Evolutionary conservation across 1,140 invertebrate genomes (phyloP), one percentile per base, ranked within the genome.

Genomic region (Drosophila repletoides): DNA sequence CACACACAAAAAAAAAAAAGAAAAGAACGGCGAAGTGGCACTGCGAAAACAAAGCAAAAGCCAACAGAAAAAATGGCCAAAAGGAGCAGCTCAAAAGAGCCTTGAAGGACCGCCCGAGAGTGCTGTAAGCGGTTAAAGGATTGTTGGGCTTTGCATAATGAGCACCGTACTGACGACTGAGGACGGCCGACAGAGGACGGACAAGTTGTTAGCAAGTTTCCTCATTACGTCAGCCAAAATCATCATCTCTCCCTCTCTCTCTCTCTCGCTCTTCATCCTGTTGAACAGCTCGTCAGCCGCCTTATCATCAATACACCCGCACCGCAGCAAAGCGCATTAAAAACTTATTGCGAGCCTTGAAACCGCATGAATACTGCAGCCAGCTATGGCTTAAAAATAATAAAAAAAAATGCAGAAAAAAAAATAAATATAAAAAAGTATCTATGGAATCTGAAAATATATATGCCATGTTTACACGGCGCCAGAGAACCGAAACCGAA

Each of bases 31-130:
- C 9, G 33, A 59, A 76, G 33, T 34, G 63, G 29, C 38, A 41
- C 22, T 19, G 17, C 10, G 7, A 29, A 49, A 59, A 58, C 71
- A 73, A 67, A 67, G 55, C 36, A 38, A 49, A 65, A 45, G 60
- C 67, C 60, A 41, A 73, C 59, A 83, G n/a, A n/a, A n/a, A n/a
- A n/a, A 83, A 75, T 77, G 64, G 79, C 48, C 56, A 63, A 24
- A 45, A 22, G 24, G n/a, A 24, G 10, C n/a, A 24, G 2, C 26
- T 48, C 4, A 31, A 28, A 46, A 58, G 41, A 28, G 14, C 17
- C 61, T 58, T 45, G 19, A 40, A 58, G 53, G 7, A 58, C 12
- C 51, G 29, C n/a, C n/a, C n/a, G n/a, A n/a, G 29, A 63, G 59
- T 55, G 59, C 33, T 60, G 55, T 34, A 24, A 36, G n/a, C n/a